Evolutionary conservation across 23 tunicate genomes (phyloP).

Genomic region (Ascidia mentula): DNA sequence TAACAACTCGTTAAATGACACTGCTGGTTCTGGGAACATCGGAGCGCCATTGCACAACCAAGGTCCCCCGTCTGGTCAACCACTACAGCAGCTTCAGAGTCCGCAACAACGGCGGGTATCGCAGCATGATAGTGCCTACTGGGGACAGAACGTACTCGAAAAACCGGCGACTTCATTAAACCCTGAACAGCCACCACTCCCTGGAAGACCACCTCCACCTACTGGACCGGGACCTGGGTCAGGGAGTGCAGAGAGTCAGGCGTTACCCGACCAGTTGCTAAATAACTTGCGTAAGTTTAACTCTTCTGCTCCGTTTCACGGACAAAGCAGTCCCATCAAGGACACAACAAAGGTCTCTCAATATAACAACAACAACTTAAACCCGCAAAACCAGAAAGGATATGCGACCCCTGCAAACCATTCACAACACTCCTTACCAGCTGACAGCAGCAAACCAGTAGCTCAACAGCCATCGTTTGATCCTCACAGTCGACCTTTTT

Average conservation of each 20-base stretch:
- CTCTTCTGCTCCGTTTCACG: slow-evolving; percentile 46
- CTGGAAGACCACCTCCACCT: slow-evolving; percentile 41
- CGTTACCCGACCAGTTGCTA: slow-evolving; percentile 32
- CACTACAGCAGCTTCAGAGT: slow-evolving; percentile 12
- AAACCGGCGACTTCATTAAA: slow-evolving; percentile 8
- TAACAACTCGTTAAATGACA: slow-evolving; percentile 18
- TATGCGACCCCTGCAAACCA: slow-evolving; percentile 25
- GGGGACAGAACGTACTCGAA: slow-evolving; percentile 2
- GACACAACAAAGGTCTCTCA: slow-evolving; percentile 6
- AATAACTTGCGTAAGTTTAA: slow-evolving; percentile 52
- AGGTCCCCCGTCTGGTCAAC: slow-evolving; percentile 10
- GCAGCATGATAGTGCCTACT: slow-evolving; percentile 1
- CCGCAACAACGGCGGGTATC: slow-evolving; percentile 18
- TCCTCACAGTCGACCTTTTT: background rate
- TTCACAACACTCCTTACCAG: background rate
- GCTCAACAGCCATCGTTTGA: background rate
- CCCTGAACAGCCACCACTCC: slow-evolving; percentile 11
- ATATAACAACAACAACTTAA: background rate
- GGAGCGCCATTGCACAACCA: slow-evolving; percentile 6
- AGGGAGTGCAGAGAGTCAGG: slow-evolving; percentile 2
- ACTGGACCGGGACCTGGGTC: slow-evolving; percentile 24
- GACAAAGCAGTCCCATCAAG: slow-evolving; percentile 23
- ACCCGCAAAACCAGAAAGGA: background rate
- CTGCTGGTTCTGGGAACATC: background rate
- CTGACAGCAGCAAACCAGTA: slow-evolving; percentile 8